phyloP scores from a whole-genome alignment of 2,888 invertebrate species.

The Pachliopta kotzebuea region DNA sequence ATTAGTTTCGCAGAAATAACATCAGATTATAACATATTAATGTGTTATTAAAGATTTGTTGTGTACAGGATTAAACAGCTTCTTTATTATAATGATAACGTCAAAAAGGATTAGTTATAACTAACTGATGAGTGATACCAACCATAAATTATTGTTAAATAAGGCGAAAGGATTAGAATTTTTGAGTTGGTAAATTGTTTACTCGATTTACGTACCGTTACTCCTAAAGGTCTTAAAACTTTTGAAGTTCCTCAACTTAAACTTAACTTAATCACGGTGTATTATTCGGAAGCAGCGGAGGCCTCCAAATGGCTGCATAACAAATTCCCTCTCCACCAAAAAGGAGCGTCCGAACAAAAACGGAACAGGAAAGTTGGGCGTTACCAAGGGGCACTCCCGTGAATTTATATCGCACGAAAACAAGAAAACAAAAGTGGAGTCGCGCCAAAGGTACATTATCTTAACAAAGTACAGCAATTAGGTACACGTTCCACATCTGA shows the following conservation, averaged over 20 bases:
- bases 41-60: too few species aligned
- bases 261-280: constrained; percentile 28
- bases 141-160: neutral
- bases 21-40: too few species aligned
- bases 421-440: constrained; percentile 80
- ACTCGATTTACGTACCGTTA: constrained; percentile 3
- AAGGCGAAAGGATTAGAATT: neutral
- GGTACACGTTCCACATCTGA: constrained; percentile 81
- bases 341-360: constrained; percentile 72
- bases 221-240: constrained; percentile 7
- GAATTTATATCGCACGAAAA: constrained; percentile 75
- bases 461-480: constrained; percentile 81
- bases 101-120: neutral
- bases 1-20: too few species aligned
- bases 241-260: constrained; percentile 14
- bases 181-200: constrained; percentile 4
- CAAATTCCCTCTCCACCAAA: constrained; percentile 65
- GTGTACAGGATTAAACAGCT: too few species aligned
- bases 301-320: constrained; percentile 56
- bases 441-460: constrained; percentile 80
- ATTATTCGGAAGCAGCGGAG: constrained; percentile 31
- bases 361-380: constrained; percentile 73
- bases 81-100: neutral
- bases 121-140: neutral
- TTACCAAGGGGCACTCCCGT: constrained; percentile 58